Evolutionary conservation across 92 coral and sea anemone species (phyloP), one percentile per base, ranked within the genome.

Genomic region (Actinernus sp.): DNA sequence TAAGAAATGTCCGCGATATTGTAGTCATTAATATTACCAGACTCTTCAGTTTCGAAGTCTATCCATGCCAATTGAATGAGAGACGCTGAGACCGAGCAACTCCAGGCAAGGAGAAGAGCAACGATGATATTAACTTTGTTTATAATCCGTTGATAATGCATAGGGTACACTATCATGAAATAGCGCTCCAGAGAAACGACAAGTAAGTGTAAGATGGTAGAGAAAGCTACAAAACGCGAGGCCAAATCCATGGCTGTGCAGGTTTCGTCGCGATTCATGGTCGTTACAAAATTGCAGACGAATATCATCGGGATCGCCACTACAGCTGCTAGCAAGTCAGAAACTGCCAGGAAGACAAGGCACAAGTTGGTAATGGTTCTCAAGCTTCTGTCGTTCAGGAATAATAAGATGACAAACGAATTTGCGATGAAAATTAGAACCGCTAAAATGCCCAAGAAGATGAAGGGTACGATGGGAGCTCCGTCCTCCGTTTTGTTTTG

Each of bases 181-280:
- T 70, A 87, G 16, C 89, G 83, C 54, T 87, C 93, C 18, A 77
- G 51, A 9, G 93, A 68, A 4, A 87, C 93, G 31, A 76, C 46
- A 7, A 87, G 56, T 11, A 87, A 54, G 39, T 87, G 93, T 17
- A 81, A 49, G 17, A 87, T 68, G 11, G 93, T 87, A 4, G 88
- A 81, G 36, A 76, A 41, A 18, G 93, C 87, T 33, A 87, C 76
- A 20, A 87, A 87, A 12, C 93, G 74, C 1, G 89, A 75, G 2
- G 89, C 74, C 10, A 87, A 66, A 26, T 87, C 93, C 84, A 75
- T 87, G 1, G 89, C 78, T 5, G 58, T 87, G 58, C 88, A 76
- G 3, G 45, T 55, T 2, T 49, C 7, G 0, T 26, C 12, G n/a
- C n/a, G n/a, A n/a, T n/a, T n/a, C n/a, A n/a, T n/a, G 2, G 27